Conservation (phyloP, 2,113 vertebrate genomes). For the Taxidea taxus region DNA sequence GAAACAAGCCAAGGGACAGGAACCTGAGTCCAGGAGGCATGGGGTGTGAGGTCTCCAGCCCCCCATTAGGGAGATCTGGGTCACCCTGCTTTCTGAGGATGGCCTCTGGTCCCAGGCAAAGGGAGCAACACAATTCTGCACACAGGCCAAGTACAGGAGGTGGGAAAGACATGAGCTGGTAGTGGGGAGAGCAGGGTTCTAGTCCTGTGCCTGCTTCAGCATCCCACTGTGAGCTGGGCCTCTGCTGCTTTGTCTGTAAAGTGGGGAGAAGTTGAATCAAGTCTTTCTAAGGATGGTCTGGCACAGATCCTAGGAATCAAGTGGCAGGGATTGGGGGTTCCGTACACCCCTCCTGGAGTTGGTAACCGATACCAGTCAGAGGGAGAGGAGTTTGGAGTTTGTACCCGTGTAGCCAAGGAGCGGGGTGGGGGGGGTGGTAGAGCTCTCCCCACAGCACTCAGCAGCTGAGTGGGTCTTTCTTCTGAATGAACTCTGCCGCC, state of each 20-base stretch:
- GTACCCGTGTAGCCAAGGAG: neutral
- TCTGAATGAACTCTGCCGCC: conserved; percentile 58
- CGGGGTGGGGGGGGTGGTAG: too few relatives aligned
- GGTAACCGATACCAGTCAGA: neutral
- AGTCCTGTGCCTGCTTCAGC: neutral
- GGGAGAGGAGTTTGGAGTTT: neutral
- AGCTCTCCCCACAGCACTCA: neutral
- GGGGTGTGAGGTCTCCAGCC: neutral
- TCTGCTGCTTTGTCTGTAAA: conserved; percentile 35
- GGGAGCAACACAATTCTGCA: neutral
- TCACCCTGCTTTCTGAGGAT: neutral
- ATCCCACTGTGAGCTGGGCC: neutral
- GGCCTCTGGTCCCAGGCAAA: neutral
- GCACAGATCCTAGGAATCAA: neutral
- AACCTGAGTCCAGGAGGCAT: neutral
- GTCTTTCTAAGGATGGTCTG: neutral
- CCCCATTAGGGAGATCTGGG: neutral
- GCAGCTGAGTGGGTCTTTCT: conserved; percentile 28
- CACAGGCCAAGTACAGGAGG: neutral
- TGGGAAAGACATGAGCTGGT: neutral
- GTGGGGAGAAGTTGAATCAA: neutral
- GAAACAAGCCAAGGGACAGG: neutral
- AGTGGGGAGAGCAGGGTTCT: neutral
- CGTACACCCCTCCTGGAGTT: neutral
- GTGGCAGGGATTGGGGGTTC: neutral